These are phyloP conservation scores for Tragelaphus scriptus DNA, from an alignment of 2,113 vertebrate species.

Conservation along the genomic window DNA sequence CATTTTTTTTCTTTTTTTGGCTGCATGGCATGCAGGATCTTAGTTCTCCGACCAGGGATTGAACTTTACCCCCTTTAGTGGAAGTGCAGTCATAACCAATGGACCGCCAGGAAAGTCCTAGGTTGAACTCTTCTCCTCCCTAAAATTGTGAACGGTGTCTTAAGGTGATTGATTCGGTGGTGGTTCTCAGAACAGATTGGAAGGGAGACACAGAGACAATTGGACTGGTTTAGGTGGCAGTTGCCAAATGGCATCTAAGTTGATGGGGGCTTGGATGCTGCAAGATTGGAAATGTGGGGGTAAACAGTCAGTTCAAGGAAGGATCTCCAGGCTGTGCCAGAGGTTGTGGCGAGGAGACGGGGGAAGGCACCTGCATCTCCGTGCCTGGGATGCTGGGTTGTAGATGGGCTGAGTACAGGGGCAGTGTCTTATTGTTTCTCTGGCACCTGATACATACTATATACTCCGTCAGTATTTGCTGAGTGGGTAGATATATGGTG, in stretches of 20 bases:
- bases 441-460: neutral
- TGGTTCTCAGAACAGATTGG: neutral
- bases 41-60: neutral
- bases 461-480: neutral
- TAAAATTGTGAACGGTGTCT: neutral
- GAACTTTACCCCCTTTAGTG: neutral
- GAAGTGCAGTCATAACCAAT: neutral
- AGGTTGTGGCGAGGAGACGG: neutral
- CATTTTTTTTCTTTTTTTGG: neutral
- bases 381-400: neutral
- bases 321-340: neutral
- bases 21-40: neutral
- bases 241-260: neutral
- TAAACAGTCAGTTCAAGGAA: neutral
- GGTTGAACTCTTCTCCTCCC: neutral
- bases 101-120: neutral
- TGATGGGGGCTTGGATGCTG: neutral
- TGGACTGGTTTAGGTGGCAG: neutral
- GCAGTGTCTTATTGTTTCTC: neutral
- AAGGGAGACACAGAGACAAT: neutral
- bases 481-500: neutral
- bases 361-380: neutral
- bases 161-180: neutral
- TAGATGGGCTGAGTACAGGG: neutral
- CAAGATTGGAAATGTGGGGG: neutral